Percentiles rank a stretch among this genome's conserved stretches.
These are phyloP conservation scores for Anguilla rostrata DNA, from an alignment of 2,113 vertebrate genomes.

Conservation along the genomic window DNA sequence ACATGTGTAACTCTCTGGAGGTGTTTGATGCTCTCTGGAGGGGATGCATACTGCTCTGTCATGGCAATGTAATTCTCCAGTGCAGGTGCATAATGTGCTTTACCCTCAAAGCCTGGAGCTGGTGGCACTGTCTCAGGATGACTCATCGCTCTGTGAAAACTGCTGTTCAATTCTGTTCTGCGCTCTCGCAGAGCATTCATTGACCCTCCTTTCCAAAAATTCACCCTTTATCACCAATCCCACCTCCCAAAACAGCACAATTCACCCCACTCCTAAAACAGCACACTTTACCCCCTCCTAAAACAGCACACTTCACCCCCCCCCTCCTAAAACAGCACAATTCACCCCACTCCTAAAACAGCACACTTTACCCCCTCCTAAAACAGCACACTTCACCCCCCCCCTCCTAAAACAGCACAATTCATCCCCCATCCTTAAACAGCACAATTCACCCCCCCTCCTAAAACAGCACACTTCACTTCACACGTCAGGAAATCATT, in stretches of 20 bases:
- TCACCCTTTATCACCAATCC: neutral
- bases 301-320: neutral
- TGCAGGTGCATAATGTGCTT: neutral
- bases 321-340: too few relatives aligned
- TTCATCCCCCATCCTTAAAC: neutral
- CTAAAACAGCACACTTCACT: too few relatives aligned
- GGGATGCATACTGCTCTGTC: neutral
- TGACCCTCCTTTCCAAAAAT: neutral
- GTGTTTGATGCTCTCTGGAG: neutral
- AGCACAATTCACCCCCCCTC: too few relatives aligned
- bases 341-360: too few relatives aligned
- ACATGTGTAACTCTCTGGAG: neutral
- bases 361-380: neutral
- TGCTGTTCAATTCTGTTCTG: neutral
- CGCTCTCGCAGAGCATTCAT: neutral
- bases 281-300: neutral
- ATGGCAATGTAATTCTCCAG: neutral
- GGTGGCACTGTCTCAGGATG: neutral
- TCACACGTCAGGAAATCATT: too few relatives aligned
- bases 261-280: neutral
- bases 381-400: neutral
- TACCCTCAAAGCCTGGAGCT: neutral
- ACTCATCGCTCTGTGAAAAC: conserved; percentile 5
- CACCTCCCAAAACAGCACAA: neutral
- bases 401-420: neutral